Base-by-base conservation (phyloP, 2,113 vertebrate genomes). In the Nothobranchius furzeri region DNA sequence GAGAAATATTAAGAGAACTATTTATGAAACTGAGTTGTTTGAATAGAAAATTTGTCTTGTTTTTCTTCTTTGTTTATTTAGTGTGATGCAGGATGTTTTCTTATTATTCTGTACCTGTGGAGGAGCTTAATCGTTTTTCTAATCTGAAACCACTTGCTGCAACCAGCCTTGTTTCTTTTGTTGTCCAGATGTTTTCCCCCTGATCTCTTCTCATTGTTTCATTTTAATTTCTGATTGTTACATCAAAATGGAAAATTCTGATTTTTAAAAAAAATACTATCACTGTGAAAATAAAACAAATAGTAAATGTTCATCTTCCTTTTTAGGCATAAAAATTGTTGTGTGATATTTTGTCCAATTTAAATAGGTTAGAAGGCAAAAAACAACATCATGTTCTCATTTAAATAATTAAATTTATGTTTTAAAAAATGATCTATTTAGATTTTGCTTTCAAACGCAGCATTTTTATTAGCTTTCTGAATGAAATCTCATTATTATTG, bases 11-110 rank as follows among this genome's bases (percentile, higher is more conserved):
- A 9, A 37, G 35, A 40, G 17, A 56, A 75, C 54, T 93, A 88
- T 91, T 91, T 90, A 90, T 91, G 64, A 83, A 56, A 79, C 79
- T 84, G 24, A 81, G n/a, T 56, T 76, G 24, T 75, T 86, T 71
- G 64, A 49, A 75, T 48, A 64, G 13, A 60, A 42, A 63, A 36
- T 42, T 3, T 11, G 9, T 20, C 59, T 30, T 30, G 4, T 30
- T 30, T 30, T 56, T 2, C 76, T 50, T 10, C 60, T 14, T 45
- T 60, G 5, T 25, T 48, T 43, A 24, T 25, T 48, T 43, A 24
- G 13, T 17, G 65, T 47, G 40, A 48, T 64, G 13, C 37, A 57
- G 65, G 35, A 12, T 75, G 60, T 84, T 73, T 10, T 84, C 67
- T 82, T 58, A 75, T 74, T 73, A 60, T 52, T 30, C 71, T 59